phyloP scores from a whole-genome alignment of 1,140 invertebrate genomes.

The Euwallacea fornicatus region DNA sequence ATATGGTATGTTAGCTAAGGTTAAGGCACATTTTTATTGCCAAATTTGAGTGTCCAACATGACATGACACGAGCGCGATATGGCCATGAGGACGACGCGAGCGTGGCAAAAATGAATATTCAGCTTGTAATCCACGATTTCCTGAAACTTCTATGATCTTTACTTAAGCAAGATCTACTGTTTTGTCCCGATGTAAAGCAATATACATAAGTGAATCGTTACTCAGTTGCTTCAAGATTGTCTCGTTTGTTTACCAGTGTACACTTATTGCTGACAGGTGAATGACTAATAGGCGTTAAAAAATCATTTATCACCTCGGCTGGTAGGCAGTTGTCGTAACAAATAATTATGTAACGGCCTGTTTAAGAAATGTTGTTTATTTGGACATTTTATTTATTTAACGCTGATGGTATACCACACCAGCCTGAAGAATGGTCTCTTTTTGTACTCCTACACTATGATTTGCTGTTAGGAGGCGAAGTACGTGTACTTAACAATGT shows the following conservation, averaged over 20 bases:
- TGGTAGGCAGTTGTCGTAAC: constrained; percentile 25
- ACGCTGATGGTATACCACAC: no score
- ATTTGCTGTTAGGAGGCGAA: no score
- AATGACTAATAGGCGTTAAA: constrained; percentile 23
- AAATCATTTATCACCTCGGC: constrained; percentile 23
- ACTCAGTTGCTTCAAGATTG: not conserved
- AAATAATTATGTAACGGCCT: constrained; percentile 12
- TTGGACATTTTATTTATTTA: constrained; percentile 2
- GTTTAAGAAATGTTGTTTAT: constrained; percentile 21
- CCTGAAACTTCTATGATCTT: no score
- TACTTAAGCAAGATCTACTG: not conserved
- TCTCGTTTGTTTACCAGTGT: constrained; percentile 18
- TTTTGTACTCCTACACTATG: no score
- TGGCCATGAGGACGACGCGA: not conserved
- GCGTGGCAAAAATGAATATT: not conserved
- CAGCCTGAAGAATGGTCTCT: no score
- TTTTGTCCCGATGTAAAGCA: not conserved
- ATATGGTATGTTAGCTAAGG: not conserved
- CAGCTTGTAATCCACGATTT: not conserved
- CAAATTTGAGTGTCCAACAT: not conserved
- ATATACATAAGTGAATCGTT: not conserved
- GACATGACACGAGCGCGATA: no score
- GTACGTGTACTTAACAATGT: no score
- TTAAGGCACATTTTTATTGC: not conserved
- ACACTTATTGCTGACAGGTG: constrained; percentile 18